Conservation (phyloP, 2,888 invertebrate genomes). For the Ceraclea dissimilis region DNA sequence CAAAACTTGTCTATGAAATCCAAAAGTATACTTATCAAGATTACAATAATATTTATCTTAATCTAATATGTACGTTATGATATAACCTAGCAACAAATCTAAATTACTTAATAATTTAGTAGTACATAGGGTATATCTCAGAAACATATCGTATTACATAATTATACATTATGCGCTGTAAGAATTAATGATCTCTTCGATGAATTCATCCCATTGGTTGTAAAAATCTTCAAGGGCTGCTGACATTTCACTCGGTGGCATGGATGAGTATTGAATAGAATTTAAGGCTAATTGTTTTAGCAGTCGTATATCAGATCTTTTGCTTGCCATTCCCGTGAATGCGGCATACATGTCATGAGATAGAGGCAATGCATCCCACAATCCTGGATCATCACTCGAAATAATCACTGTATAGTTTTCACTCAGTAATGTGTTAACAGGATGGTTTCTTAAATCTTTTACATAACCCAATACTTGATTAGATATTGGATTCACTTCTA, state of each 20-base stretch:
- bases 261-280: slow-evolving; percentile 61
- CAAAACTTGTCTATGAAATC: no score
- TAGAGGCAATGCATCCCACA: slow-evolving; percentile 65
- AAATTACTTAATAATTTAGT: no score
- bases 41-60: no score
- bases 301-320: slow-evolving; percentile 57
- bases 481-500: slow-evolving; percentile 74
- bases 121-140: no score
- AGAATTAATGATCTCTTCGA: background rate
- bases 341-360: slow-evolving; percentile 74
- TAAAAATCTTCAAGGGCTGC: background rate
- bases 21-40: no score
- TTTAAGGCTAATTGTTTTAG: slow-evolving; percentile 68
- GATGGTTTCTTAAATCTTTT: slow-evolving; percentile 69
- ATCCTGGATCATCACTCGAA: slow-evolving; percentile 72
- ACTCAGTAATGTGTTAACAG: slow-evolving; percentile 56
- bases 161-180: no score
- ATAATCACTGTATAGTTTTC: slow-evolving; percentile 64
- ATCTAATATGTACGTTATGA: no score
- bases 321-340: slow-evolving; percentile 67
- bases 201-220: background rate
- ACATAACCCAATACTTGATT: slow-evolving; percentile 66
- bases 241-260: slow-evolving; percentile 30
- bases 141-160: no score
- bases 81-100: no score